These are phyloP conservation scores for Cerastoderma edule DNA, from an alignment of 2,888 invertebrate species.

Conservation along the genomic window DNA sequence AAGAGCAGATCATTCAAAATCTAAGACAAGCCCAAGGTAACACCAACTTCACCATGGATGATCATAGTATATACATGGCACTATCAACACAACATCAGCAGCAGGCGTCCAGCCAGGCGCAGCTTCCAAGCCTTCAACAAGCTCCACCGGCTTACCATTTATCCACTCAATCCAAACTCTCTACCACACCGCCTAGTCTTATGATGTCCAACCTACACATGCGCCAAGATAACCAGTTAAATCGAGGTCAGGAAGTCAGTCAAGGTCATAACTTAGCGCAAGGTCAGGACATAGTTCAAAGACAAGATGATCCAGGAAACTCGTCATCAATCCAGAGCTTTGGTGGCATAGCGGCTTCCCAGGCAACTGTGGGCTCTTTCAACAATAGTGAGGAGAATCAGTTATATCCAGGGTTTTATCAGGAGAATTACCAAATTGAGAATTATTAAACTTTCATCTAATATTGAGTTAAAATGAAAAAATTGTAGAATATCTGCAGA, in stretches of 20 bases:
- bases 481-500: too few relatives aligned
- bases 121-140: not conserved
- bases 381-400: constrained; percentile 7
- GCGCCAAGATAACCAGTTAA: not conserved
- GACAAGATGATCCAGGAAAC: constrained; percentile 5
- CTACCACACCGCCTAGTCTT: too few relatives aligned
- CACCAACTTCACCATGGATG: not conserved
- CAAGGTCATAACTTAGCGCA: constrained; percentile 1
- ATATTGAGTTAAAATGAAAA: too few relatives aligned
- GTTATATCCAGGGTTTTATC: constrained; percentile 23
- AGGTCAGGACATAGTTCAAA: not conserved
- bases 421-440: constrained; percentile 13
- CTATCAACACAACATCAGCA: not conserved
- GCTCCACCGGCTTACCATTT: not conserved
- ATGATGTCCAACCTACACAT: not conserved
- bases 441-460: constrained; percentile 7
- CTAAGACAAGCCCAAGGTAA: not conserved
- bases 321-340: not conserved
- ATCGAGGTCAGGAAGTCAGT: not conserved
- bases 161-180: not conserved
- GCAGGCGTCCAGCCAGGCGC: not conserved
- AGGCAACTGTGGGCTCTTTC: not conserved
- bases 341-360: not conserved
- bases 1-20: constrained; percentile 1
- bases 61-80: not conserved